phyloP scores from a whole-genome alignment of 2,797 vertebrate species.

The Urosaurus nigricauda region DNA sequence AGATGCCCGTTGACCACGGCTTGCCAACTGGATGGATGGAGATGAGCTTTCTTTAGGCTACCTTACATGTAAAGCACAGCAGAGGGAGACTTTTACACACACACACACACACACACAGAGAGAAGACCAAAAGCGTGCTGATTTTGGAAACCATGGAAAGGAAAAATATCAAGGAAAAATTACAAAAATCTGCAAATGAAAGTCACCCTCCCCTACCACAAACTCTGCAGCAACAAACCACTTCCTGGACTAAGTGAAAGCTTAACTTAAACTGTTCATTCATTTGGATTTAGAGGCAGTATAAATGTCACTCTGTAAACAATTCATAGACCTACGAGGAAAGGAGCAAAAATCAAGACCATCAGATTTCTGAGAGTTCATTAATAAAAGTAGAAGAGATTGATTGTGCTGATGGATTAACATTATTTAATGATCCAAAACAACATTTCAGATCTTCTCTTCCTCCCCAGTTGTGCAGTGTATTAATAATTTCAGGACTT shows the following conservation, averaged over 20 bases:
- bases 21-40: too few relatives aligned
- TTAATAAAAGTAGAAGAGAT: slow-evolving; percentile 16
- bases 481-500: slow-evolving; percentile 2
- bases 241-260: slow-evolving; percentile 32
- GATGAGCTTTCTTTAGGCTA: too few relatives aligned
- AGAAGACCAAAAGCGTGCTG: background rate
- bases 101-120: too few relatives aligned
- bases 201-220: slow-evolving; percentile 23
- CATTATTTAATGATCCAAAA: background rate
- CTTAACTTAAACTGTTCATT: background rate
- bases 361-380: background rate
- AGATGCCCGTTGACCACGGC: too few relatives aligned
- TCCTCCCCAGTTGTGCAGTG: background rate
- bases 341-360: background rate
- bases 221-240: slow-evolving; percentile 12
- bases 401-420: slow-evolving; percentile 1
- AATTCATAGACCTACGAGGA: slow-evolving; percentile 21
- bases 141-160: slow-evolving; percentile 28
- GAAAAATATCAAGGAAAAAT: slow-evolving; percentile 32
- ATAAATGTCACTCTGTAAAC: background rate
- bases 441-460: background rate
- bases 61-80: background rate
- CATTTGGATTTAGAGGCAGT: slow-evolving; percentile 9
- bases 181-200: background rate
- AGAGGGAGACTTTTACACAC: background rate